phyloP scores from a whole-genome alignment of 2,888 invertebrate genomes.

The Drosophila formosana region DNA sequence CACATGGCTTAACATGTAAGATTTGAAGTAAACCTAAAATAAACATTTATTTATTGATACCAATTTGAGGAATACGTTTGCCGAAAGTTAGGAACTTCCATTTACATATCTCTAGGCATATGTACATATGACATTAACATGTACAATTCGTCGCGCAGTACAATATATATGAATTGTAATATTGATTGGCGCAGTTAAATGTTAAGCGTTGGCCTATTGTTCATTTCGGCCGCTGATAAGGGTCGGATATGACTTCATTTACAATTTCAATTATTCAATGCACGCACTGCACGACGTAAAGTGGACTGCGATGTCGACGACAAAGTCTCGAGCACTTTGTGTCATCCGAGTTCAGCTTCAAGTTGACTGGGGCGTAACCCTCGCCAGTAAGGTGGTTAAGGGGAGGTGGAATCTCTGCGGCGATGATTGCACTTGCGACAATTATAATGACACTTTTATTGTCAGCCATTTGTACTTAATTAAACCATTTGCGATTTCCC shows the following conservation, averaged over 20 bases:
- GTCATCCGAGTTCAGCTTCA: slow-evolving; percentile 13
- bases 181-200: background rate
- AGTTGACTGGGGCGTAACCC: slow-evolving; percentile 55
- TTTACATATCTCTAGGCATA: too few species aligned
- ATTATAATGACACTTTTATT: slow-evolving; percentile 75
- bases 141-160: too few species aligned
- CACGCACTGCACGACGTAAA: slow-evolving; percentile 7
- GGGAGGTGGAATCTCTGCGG: background rate
- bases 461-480: slow-evolving; percentile 77
- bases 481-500: slow-evolving; percentile 75
- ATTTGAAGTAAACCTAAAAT: too few species aligned
- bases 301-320: slow-evolving; percentile 23
- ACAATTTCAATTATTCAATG: slow-evolving; percentile 71
- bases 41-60: too few species aligned
- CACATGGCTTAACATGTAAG: too few species aligned
- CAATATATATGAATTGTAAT: too few species aligned
- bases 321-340: background rate
- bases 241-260: slow-evolving; percentile 36
- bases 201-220: background rate
- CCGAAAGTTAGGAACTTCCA: too few species aligned
- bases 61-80: too few species aligned
- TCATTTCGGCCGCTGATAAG: background rate
- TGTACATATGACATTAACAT: too few species aligned
- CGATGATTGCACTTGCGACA: slow-evolving; percentile 19
- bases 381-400: background rate